Conservation (phyloP, 2,113 vertebrate genomes). For the Shinisaurus crocodilurus region DNA sequence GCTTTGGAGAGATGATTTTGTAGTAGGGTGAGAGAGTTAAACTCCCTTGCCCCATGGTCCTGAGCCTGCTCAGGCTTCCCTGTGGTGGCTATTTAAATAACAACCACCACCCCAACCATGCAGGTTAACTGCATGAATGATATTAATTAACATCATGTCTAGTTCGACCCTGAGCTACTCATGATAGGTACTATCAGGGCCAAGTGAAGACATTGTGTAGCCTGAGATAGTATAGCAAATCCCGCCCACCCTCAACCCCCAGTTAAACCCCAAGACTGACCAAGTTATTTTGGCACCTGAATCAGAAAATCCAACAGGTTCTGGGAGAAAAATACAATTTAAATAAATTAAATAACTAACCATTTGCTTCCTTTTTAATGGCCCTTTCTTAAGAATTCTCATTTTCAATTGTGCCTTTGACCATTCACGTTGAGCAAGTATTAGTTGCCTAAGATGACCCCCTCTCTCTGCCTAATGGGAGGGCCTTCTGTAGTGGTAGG, state of each 20-base stretch:
- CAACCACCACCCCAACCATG: too few species aligned
- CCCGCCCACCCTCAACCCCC: not conserved
- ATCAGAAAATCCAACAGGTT: not conserved
- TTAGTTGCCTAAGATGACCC: not conserved
- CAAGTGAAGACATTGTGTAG: not conserved
- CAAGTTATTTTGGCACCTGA: not conserved
- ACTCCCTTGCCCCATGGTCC: not conserved
- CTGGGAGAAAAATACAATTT: too few species aligned
- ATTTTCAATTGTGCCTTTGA: not conserved
- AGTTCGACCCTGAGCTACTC: not conserved
- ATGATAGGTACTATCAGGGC: not conserved
- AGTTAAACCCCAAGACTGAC: not conserved
- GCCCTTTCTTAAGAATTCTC: constrained; percentile 17
- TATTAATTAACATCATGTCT: too few species aligned
- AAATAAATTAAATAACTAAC: too few species aligned
- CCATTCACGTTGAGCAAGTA: not conserved
- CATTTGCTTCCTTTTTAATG: not conserved
- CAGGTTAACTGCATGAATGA: too few species aligned
- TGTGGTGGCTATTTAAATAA: not conserved
- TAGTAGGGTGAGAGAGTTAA: not conserved
- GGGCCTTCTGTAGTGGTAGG: not conserved
- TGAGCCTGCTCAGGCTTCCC: not conserved
- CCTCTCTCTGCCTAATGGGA: not conserved
- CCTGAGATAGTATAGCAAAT: not conserved
- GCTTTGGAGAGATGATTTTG: not conserved